Conservation (phyloP, 1,140 invertebrate species). For the Diachasmimorpha longicaudata region DNA sequence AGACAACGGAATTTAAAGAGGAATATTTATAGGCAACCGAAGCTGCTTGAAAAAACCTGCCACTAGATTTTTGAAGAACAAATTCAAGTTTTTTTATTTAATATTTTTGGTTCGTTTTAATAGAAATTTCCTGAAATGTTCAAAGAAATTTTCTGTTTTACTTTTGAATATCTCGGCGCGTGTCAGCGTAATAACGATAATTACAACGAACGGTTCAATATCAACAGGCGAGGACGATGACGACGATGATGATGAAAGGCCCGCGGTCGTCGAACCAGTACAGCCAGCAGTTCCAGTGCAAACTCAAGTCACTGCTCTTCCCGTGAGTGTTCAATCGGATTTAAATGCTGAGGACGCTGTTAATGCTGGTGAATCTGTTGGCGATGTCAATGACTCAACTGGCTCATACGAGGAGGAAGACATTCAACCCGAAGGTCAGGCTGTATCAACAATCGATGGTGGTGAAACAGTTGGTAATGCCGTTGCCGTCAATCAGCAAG, state of each 20-base stretch:
- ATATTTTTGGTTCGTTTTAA: no score
- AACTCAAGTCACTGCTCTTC: slow-evolving; percentile 47
- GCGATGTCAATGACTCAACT: slow-evolving; percentile 50
- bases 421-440: slow-evolving; percentile 58
- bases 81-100: no score
- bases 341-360: slow-evolving; percentile 47
- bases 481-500: slow-evolving; percentile 44
- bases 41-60: no score
- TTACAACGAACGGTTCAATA: background rate
- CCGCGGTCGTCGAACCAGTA: slow-evolving; percentile 46
- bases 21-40: no score
- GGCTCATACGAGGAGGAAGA: slow-evolving; percentile 67
- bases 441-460: slow-evolving; percentile 47
- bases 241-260: slow-evolving; percentile 72
- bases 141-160: no score
- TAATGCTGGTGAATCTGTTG: slow-evolving; percentile 36
- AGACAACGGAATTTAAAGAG: no score
- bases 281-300: slow-evolving; percentile 46
- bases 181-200: background rate
- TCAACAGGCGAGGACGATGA: slow-evolving; percentile 68
- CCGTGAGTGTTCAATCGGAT: slow-evolving; percentile 49
- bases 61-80: no score
- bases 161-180: no score
- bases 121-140: no score
- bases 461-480: slow-evolving; percentile 42